Conservation (phyloP, 2,888 invertebrate species). For the Agelastica alni region DNA sequence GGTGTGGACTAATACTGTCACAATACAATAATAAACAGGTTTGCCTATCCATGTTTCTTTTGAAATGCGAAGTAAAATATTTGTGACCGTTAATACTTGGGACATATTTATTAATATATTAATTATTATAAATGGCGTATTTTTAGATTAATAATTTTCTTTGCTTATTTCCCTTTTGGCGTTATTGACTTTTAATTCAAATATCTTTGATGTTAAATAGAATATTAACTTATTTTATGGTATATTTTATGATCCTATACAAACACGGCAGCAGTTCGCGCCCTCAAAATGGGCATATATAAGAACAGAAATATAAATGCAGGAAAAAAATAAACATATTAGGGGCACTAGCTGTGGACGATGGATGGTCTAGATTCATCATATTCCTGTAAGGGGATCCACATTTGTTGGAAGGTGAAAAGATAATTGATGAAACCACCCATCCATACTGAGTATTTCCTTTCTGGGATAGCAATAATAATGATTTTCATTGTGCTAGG, state of each 20-base stretch:
- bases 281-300: slow-evolving; percentile 35
- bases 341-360: slow-evolving; percentile 98
- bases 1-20: too few relatives aligned
- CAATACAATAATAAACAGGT: too few relatives aligned
- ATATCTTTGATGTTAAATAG: too few relatives aligned
- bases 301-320: slow-evolving; percentile 33
- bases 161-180: too few relatives aligned
- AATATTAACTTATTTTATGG: too few relatives aligned
- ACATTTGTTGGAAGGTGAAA: slow-evolving; percentile 94
- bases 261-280: slow-evolving; percentile 52
- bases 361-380: slow-evolving; percentile 96
- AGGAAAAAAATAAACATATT: slow-evolving; percentile 61
- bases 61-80: too few relatives aligned
- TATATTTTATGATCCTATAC: slow-evolving; percentile 45
- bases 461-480: slow-evolving; percentile 91
- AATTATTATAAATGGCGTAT: too few relatives aligned
- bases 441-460: slow-evolving; percentile 95
- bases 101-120: too few relatives aligned
- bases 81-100: too few relatives aligned
- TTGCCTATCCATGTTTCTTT: too few relatives aligned
- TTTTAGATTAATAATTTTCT: too few relatives aligned
- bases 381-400: slow-evolving; percentile 96
- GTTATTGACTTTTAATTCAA: too few relatives aligned
- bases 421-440: slow-evolving; percentile 90
- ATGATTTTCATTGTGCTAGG: slow-evolving; percentile 93